A percentile compares a stretch with the other conserved stretches of the same genome.
Conservation (phyloP, 2,797 vertebrate genomes). For the Chiroxiphia lanceolata region DNA sequence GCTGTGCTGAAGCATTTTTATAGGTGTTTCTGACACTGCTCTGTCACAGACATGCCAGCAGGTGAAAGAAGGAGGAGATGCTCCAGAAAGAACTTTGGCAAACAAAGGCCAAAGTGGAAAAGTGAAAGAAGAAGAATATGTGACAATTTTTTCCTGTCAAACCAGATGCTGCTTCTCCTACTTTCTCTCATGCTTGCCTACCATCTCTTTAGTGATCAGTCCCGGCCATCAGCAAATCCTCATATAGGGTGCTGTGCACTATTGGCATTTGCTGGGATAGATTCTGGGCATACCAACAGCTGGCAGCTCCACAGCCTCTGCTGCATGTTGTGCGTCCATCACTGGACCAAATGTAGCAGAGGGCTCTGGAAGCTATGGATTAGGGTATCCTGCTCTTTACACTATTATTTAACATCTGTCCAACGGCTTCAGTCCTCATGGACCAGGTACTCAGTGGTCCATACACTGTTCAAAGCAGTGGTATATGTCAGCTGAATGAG, state of each 20-base stretch:
- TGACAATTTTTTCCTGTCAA: background rate
- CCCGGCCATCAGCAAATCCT: background rate
- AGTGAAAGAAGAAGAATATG: background rate
- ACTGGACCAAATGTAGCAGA: background rate
- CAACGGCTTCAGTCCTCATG: background rate
- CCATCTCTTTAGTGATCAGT: background rate
- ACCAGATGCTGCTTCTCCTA: background rate
- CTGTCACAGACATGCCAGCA: background rate
- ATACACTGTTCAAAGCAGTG: background rate
- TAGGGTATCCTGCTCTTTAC: background rate
- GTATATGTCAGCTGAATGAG: background rate
- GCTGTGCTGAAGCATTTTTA: background rate
- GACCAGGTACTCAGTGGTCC: rapidly evolving
- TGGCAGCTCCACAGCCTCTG: background rate
- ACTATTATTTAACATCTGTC: background rate
- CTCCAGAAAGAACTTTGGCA: background rate
- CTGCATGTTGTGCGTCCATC: background rate
- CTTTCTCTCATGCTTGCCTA: background rate
- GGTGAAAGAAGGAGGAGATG: background rate
- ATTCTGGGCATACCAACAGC: background rate
- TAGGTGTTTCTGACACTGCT: background rate
- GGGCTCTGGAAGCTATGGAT: background rate
- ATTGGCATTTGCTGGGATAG: background rate
- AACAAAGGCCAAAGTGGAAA: background rate
- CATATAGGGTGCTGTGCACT: background rate